A percentile compares a stretch with the other conserved stretches of the same genome.
phyloP scores from a whole-genome alignment of 2,888 invertebrate genomes.

The Heliconius ethilla region DNA sequence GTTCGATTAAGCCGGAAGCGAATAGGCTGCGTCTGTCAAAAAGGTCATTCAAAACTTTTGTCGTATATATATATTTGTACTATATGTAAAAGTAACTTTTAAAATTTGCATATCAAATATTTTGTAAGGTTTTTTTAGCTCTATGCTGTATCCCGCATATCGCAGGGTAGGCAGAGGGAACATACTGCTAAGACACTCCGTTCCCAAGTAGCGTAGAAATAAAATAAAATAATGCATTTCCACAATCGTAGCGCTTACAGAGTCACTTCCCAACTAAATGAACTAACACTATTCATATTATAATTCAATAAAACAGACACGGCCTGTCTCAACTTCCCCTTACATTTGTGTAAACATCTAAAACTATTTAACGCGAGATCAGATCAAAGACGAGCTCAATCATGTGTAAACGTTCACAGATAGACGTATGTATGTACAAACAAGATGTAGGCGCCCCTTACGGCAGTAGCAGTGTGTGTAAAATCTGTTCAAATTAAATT shows the following conservation, averaged over 20 bases:
- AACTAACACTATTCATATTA: background rate
- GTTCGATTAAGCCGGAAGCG: conserved; percentile 4
- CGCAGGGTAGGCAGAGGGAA: background rate
- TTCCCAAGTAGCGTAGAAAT: too few species aligned
- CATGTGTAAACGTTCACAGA: conserved; percentile 27
- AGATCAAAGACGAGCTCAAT: conserved; percentile 29
- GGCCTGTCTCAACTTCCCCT: background rate
- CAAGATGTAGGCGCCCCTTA: conserved; percentile 35
- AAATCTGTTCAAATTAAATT: conserved; percentile 44
- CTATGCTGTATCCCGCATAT: background rate
- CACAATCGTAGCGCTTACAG: background rate
- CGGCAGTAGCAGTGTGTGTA: conserved; percentile 36
- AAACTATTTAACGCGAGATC: conserved; percentile 7
- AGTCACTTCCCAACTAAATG: background rate
- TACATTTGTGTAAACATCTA: conserved; percentile 13
- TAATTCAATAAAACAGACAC: conserved; percentile 1
- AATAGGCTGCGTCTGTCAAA: background rate
- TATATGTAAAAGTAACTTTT: background rate
- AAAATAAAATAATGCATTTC: too few species aligned
- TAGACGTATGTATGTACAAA: conserved; percentile 20
- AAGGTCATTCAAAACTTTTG: background rate
- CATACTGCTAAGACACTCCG: background rate
- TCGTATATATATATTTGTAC: background rate
- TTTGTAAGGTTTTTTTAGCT: background rate
- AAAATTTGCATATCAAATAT: background rate